Evolutionary conservation across 2,797 vertebrate genomes (phyloP).

Genomic region (Gallinago stenura): DNA sequence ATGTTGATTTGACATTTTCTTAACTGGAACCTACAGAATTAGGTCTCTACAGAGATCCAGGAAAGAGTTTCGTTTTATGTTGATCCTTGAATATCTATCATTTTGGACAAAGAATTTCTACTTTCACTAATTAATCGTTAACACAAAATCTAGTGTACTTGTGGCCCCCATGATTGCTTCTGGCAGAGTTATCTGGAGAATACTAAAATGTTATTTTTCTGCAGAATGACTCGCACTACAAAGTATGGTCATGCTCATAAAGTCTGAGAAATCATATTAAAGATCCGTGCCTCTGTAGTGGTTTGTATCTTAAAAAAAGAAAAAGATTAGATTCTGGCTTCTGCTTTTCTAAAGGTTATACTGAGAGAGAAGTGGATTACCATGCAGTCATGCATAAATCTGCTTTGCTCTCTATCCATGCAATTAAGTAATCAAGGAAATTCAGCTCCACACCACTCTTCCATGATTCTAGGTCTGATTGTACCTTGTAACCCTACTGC

Average conservation of each 20-base stretch:
- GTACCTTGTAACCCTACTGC: not conserved
- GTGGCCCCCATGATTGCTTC: not conserved
- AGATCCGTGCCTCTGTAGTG: rapidly evolving
- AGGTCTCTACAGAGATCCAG: not conserved
- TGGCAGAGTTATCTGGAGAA: not conserved
- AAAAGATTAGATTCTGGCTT: not conserved
- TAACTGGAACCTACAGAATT: not conserved
- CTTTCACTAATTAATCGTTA: not conserved
- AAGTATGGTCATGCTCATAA: not conserved
- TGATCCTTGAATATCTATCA: not conserved
- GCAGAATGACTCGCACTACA: not conserved
- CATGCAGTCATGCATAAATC: not conserved
- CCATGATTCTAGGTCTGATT: not conserved
- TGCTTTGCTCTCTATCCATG: not conserved
- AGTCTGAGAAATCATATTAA: not conserved
- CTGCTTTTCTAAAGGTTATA: not conserved
- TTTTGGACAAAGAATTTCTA: not conserved
- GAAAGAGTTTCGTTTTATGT: not conserved
- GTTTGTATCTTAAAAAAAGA: not conserved
- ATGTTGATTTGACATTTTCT: not conserved
- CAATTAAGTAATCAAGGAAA: not conserved
- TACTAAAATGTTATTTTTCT: not conserved
- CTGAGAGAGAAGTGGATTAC: not conserved
- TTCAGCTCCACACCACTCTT: not conserved
- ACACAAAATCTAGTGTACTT: not conserved